A percentile compares a stretch with the other conserved stretches of the same genome.
Evolutionary conservation across 1,140 invertebrate genomes (phyloP).

Genomic region (Eueides isabella): DNA sequence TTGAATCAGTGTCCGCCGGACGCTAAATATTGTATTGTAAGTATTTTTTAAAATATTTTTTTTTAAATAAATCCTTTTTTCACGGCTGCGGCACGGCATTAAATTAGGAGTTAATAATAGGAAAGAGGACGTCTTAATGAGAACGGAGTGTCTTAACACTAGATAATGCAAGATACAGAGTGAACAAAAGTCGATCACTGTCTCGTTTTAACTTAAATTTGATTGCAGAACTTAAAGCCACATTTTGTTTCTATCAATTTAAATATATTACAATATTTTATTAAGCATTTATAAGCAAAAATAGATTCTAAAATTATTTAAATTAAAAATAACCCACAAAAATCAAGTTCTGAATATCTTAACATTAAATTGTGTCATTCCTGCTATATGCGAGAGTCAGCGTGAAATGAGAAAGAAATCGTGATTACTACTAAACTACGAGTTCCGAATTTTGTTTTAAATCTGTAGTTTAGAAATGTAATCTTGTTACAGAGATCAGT

Average conservation of each 20-base stretch:
- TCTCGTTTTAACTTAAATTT: neutral
- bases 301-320: too few relatives aligned
- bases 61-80: too few relatives aligned
- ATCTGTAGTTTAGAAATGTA: neutral
- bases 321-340: too few relatives aligned
- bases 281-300: too few relatives aligned
- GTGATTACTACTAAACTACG: neutral
- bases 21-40: slow-evolving; percentile 88
- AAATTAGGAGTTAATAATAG: too few relatives aligned
- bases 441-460: neutral
- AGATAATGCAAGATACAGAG: too few relatives aligned
- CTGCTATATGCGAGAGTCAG: neutral
- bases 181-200: too few relatives aligned
- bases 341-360: neutral
- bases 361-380: neutral
- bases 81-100: too few relatives aligned
- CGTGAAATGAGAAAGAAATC: neutral
- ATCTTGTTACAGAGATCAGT: neutral
- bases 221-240: neutral
- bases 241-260: too few relatives aligned
- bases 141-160: too few relatives aligned
- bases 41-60: slow-evolving; percentile 44
- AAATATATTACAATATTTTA: too few relatives aligned
- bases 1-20: slow-evolving; percentile 85
- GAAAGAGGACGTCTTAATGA: too few relatives aligned